Conservation (phyloP, 2,888 invertebrate genomes). For the Pandemis corylana region DNA sequence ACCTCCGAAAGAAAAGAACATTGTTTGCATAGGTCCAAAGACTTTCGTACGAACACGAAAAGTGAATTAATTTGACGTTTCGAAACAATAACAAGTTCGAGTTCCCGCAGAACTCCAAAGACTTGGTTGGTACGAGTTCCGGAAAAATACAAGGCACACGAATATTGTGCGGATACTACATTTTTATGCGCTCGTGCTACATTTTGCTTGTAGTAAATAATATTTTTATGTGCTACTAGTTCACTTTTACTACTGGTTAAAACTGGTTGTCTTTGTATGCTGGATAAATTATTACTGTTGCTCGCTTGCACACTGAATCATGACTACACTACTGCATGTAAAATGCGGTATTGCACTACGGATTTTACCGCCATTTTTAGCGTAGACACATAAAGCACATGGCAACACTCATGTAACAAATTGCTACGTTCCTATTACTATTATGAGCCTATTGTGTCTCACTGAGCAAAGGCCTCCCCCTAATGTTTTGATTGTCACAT, state of each 20-base stretch:
- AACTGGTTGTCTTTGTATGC: neutral
- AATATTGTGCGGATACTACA: conserved; percentile 11
- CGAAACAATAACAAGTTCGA: conserved; percentile 5
- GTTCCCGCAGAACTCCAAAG: neutral
- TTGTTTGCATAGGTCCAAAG: neutral
- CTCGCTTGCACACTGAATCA: neutral
- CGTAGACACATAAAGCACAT: too few species aligned
- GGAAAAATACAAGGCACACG: conserved; percentile 7
- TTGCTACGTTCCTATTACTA: too few species aligned
- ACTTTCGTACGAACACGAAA: neutral
- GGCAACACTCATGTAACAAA: too few species aligned
- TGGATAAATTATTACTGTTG: neutral
- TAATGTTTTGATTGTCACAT: too few species aligned
- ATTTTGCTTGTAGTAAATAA: conserved; percentile 20
- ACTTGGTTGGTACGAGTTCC: neutral
- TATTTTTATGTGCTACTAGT: conserved; percentile 3
- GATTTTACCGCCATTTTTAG: too few species aligned
- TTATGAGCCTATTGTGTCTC: too few species aligned
- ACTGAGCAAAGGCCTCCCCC: too few species aligned
- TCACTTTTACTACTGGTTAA: neutral
- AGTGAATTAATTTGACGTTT: neutral
- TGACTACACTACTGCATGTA: neutral
- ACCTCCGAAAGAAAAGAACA: neutral
- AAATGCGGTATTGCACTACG: neutral
- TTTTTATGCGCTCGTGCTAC: conserved; percentile 3